Evolutionary conservation across 2,113 vertebrate genomes (phyloP), one percentile per base, ranked within the genome.

Genomic region (Sebastes schlegelii): DNA sequence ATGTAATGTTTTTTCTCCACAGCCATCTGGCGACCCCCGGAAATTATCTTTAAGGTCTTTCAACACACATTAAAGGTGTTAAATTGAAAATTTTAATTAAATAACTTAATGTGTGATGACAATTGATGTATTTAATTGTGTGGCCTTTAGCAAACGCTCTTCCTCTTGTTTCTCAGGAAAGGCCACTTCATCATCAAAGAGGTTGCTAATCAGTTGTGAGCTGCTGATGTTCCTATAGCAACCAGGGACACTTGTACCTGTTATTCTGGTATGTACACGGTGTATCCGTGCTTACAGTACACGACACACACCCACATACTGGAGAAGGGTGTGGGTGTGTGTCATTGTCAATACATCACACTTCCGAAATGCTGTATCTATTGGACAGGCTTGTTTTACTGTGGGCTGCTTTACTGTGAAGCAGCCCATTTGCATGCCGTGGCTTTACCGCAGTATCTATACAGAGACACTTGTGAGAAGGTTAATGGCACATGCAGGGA

Each of bases 201-300:
- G 26, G 76, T 69, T 79, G 79, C 63, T 84, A 80, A 88, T 92
- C 75, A 87, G 62, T 8, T 74, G 61, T 70, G 62, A 52, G 58
- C 63, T 60, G 80, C 52, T 57, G 43, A 86, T 66, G 89, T 93
- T 90, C 42, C 89, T 70, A 89, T 90, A 75, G 83, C 69, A 90
- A 90, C 92, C 68, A 66, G 79, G 63, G 72, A 85, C 74, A 85
- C 79, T 64, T 77, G 51, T 80, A 58, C 45, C 58, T 80, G 69
- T 66, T 58, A 69, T 82, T 92, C 51, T 51, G n/a, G 66, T 54
- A 26, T 67, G 57, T 13, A 64, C 42, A 63, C 63, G 2, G 10
- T 74, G 46, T 72, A 64, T 55, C 48, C 17, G 54, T 55, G 34
- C 71, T 69, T 26, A 64, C 64, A 46, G 45, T 34, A 34, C 34